Percentiles rank a stretch among this genome's conserved stretches.
These are phyloP conservation scores for Anadara kagoshimensis DNA, from an alignment of 1,140 invertebrate species.

Conservation along the genomic window DNA sequence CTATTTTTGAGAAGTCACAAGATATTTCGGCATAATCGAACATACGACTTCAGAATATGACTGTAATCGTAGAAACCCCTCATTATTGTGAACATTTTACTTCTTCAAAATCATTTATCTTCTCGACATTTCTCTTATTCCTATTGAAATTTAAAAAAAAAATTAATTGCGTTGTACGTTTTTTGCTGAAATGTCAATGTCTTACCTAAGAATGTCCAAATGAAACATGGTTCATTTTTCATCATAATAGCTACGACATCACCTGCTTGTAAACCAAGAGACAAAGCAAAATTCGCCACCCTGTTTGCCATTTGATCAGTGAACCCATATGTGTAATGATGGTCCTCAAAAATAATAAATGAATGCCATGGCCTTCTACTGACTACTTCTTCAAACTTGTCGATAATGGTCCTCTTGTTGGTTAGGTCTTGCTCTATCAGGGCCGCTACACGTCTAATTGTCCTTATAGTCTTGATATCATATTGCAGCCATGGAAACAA, in stretches of 20 bases:
- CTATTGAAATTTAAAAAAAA: no score
- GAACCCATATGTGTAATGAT: conserved; percentile 40
- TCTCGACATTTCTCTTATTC: no score
- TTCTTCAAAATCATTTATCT: no score
- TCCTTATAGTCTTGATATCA: conserved; percentile 42
- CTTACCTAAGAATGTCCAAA: conserved; percentile 40
- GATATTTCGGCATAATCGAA: no score
- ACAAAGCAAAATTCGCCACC: conserved; percentile 25
- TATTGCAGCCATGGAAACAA: conserved; percentile 49
- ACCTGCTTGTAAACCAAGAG: conserved; percentile 19
- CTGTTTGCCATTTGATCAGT: conserved; percentile 47
- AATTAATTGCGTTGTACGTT: no score
- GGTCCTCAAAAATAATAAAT: conserved; percentile 47
- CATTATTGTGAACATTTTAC: no score
- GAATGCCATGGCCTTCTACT: conserved; percentile 36
- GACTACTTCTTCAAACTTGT: conserved; percentile 45
- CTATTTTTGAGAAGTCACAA: no score
- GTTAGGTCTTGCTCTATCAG: neutral
- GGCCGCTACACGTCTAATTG: conserved; percentile 5
- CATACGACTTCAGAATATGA: no score
- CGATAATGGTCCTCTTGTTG: conserved; percentile 28
- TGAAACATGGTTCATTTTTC: conserved; percentile 29
- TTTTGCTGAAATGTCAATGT: no score
- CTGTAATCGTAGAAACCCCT: no score
- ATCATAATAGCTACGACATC: conserved; percentile 33